Conservation (phyloP, 2,888 invertebrate species). For the Synergus laeviventris region DNA sequence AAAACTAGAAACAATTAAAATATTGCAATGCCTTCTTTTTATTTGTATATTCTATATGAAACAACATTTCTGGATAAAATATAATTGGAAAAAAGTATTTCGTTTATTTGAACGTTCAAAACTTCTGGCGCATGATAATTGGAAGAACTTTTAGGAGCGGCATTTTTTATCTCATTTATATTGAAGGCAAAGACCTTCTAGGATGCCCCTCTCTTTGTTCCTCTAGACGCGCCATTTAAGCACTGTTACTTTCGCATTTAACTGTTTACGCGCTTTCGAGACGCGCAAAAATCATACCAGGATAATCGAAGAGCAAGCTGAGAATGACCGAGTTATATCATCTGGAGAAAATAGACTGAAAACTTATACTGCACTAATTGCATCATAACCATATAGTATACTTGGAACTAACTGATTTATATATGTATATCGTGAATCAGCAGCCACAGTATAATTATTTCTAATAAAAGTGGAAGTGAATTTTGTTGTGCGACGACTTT, state of each 20-base stretch:
- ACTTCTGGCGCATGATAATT: not conserved
- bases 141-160: not conserved
- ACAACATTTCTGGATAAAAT: too few relatives aligned
- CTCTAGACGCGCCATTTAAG: conserved; percentile 19
- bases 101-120: not conserved
- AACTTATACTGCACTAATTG: not conserved
- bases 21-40: not conserved
- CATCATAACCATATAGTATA: not conserved
- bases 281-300: not conserved
- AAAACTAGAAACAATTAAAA: too few relatives aligned
- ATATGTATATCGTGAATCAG: not conserved
- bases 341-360: conserved; percentile 6
- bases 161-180: not conserved
- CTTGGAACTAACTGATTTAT: not conserved
- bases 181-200: not conserved
- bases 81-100: too few relatives aligned
- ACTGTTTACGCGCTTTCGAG: conserved; percentile 18
- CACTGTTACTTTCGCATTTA: conserved; percentile 34
- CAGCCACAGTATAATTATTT: not conserved
- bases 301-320: not conserved
- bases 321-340: conserved; percentile 8
- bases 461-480: not conserved
- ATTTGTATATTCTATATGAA: too few relatives aligned
- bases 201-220: conserved; percentile 20
- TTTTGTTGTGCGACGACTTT: not conserved